Evolutionary conservation across 2,888 invertebrate species (phyloP), one percentile per base, ranked within the genome.

Genomic region (Cataglyphis livida): DNA sequence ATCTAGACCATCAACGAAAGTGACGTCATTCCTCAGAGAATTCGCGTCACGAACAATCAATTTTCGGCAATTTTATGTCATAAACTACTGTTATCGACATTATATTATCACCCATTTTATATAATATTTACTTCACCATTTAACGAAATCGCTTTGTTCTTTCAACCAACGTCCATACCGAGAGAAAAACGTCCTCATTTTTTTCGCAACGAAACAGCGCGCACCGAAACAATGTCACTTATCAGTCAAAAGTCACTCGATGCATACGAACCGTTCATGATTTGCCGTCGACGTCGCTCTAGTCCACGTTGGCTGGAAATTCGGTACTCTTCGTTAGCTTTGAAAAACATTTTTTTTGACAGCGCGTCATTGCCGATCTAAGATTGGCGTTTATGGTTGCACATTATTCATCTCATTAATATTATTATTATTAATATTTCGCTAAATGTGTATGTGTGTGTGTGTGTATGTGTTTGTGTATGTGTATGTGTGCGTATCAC

Each of bases 391-490:
- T 65, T 61, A 32, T 75, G 84, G 73, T 82, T 81, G 84, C 65
- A 81, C 84, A 74, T 71, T 35, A 35, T 18, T 73, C 61, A n/a
- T 73, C 28, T 81, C 82, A 75, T 79, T 65, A 82, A 15, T 76
- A 41, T 28, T 81, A 59, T 76, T 79, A 51, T 70, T 64, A 81
- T 62, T 81, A 84, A 81, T 81, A 74, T 48, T 84, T 85, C 71
- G 73, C 84, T 84, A 85, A 71, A 57, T 64, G 64, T 35, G 76
- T 82, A 78, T 68, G 88, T 12, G 15, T 9, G 41, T 41, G 10
- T 41, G 41, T 41, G 10, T 10, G 41, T 10, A 3, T 1, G 3
- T 9, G 25, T 25, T 1, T 25, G 44, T 9, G 44, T 9, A 18
- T 44, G 44, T 18, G 25, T 25, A 15, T 51, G 25, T 25, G 48